Base-by-base conservation (phyloP, 2,888 invertebrate species). In the Agonum fuliginosum region DNA sequence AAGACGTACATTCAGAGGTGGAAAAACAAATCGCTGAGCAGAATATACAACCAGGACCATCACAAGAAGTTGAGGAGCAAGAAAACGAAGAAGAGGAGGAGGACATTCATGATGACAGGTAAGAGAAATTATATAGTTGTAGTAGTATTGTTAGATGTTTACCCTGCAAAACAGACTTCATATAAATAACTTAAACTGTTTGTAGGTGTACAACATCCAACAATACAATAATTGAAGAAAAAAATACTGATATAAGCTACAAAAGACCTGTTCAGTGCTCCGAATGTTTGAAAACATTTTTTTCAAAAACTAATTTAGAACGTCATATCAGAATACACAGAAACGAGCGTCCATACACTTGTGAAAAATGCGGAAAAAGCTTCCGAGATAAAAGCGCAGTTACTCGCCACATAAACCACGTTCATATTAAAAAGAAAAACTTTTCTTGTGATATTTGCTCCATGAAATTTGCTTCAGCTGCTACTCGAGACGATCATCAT, bases 401-500 rank as follows among this genome's bases (percentile, higher is more conserved):
- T 0, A 84, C 83, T 1, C 82, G 87, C 3, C 87, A 87, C 62
- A 65, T 86, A 1, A 84, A 83, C 37, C 86, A 86, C 73, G 87
- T 87, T 0, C 87, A 87, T 34, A 84, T 83, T 0, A 84, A 84
- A 30, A 8, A 84, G 2, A 86, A 86, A 73, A 85, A 85, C 6
- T 86, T 85, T 65, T 76, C 81, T 0, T 87, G 87, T 78, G 85
- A 86, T 19, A 80, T 85, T 19, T 87, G 87, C 78, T 80, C 80
- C 0, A 84, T 81, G 14, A 82, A 82, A 14, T 87, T 87, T 65
- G 86, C 87, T 0, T 84, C 89, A 0, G 87, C 87, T 78, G 83
- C 85, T 0, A 88, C 90, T 12, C 84, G 88, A 43, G 86, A 86
- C 12, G 90, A 91, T 80, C 91, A 91, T 82, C 80, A 84, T 70